Conservation (phyloP, 1,140 invertebrate genomes). For the Mercenaria mercenaria region DNA sequence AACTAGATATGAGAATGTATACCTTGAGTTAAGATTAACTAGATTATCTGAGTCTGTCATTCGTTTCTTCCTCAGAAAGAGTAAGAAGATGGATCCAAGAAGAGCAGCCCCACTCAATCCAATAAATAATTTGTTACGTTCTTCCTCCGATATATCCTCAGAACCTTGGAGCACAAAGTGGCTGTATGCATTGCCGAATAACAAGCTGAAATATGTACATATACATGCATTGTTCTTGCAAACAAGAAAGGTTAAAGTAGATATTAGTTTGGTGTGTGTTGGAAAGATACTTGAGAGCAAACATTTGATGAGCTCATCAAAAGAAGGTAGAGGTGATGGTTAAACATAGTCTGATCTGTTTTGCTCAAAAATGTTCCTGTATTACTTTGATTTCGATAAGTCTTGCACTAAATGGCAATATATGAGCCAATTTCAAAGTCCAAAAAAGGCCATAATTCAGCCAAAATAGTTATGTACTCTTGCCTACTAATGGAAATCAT, state of each 20-base stretch:
- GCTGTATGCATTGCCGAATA: conserved; percentile 97
- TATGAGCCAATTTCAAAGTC: too few species aligned
- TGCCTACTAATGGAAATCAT: too few species aligned
- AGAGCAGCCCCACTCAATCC: conserved; percentile 79
- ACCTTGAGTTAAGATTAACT: conserved; percentile 75
- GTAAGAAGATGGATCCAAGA: conserved; percentile 74
- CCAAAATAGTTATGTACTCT: too few species aligned
- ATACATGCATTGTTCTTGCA: neutral
- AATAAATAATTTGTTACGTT: conserved; percentile 78
- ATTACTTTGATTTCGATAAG: too few species aligned
- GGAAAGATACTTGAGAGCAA: too few species aligned
- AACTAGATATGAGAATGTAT: neutral
- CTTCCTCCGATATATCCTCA: conserved; percentile 89
- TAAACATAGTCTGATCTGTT: too few species aligned
- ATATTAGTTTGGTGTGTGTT: too few species aligned
- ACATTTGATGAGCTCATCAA: too few species aligned
- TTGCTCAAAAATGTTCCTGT: too few species aligned
- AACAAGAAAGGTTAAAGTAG: neutral
- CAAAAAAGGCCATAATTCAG: too few species aligned
- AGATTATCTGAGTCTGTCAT: conserved; percentile 77
- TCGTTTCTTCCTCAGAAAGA: conserved; percentile 74
- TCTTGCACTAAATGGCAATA: too few species aligned
- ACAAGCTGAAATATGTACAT: conserved; percentile 90
- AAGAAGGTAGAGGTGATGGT: too few species aligned
- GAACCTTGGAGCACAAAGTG: conserved; percentile 95